phyloP scores from a whole-genome alignment of 2,888 invertebrate genomes.

The Torymus texanus region DNA sequence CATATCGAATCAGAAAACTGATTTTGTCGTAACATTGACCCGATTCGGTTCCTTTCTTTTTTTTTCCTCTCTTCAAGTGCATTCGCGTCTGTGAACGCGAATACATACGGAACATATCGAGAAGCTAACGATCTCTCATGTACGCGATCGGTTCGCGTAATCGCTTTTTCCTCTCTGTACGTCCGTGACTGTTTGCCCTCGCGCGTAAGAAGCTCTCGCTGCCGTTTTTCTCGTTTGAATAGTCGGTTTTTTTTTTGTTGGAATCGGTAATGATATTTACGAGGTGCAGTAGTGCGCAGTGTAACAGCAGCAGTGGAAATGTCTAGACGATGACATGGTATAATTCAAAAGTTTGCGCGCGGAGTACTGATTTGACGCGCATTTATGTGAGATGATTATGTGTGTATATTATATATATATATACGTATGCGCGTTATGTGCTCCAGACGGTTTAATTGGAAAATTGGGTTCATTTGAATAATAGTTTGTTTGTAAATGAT shows the following conservation, averaged over 20 bases:
- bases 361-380: no score
- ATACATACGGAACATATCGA: background rate
- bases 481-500: no score
- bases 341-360: no score
- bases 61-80: slow-evolving; percentile 17
- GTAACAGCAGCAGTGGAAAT: background rate
- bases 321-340: no score
- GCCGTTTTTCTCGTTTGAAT: background rate
- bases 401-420: no score
- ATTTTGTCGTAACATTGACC: slow-evolving; percentile 35
- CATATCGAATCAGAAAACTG: background rate
- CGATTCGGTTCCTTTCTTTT: slow-evolving; percentile 28
- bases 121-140: background rate
- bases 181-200: slow-evolving; percentile 36
- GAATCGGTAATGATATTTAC: background rate
- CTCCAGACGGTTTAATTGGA: no score
- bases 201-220: background rate
- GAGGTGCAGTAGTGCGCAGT: background rate
- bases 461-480: no score
- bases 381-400: no score
- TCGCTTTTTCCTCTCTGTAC: slow-evolving; percentile 13
- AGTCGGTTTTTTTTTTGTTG: background rate
- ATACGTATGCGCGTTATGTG: no score
- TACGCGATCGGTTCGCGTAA: background rate
- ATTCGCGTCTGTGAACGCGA: background rate